Evolutionary conservation across 1,140 invertebrate species (phyloP), one percentile per base, ranked within the genome.

Genomic region (Drusus annulatus): DNA sequence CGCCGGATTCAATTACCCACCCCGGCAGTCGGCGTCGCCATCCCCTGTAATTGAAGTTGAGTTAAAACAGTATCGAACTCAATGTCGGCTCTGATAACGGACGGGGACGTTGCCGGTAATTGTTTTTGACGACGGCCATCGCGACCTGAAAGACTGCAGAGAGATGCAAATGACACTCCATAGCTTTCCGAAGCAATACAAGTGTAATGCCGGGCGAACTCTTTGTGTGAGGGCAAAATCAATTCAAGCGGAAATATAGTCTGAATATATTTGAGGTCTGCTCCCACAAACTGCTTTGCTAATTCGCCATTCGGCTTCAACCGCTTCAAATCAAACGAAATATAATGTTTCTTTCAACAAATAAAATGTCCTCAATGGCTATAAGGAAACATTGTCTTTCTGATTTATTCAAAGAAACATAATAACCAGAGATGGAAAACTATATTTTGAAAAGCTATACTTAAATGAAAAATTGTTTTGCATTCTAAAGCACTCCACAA

Each of bases 41-140:
- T 76, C 74, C 31, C 13, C 56, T 76, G 50, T 80, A 83, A 83
- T 83, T 80, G 81, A 60, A 83, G 78, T 78, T 71, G 78, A 83
- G 80, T 83, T 83, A 83, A 83, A 83, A 83, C 68, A 78, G 81
- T 80, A 83, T 79, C 78, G 78, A 68, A 68, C 73, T 71, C 69
- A 75, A 81, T 81, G 65, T 76, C 71, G 71, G 28, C 71, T 75
- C 56, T 60, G 58, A 76, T 81, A 81, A 81, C 76, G 80, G 80
- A 76, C 75, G 2, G 79, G 25, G 17, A 63, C 25, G 50, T 51
- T 45, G 21, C 80, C 80, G 76, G 76, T 81, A 81, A 81, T 81
- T 81, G 80, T 28, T 75, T 81, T 77, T 73, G 80, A 78, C 23
- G 65, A 56, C 51, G 80, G 58, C 62, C 51, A 21, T 75, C 58